Percentiles rank a stretch among this genome's conserved stretches.
Conservation (phyloP, 35 echinoderm and acorn worm species). For the Apostichopus japonicus region DNA sequence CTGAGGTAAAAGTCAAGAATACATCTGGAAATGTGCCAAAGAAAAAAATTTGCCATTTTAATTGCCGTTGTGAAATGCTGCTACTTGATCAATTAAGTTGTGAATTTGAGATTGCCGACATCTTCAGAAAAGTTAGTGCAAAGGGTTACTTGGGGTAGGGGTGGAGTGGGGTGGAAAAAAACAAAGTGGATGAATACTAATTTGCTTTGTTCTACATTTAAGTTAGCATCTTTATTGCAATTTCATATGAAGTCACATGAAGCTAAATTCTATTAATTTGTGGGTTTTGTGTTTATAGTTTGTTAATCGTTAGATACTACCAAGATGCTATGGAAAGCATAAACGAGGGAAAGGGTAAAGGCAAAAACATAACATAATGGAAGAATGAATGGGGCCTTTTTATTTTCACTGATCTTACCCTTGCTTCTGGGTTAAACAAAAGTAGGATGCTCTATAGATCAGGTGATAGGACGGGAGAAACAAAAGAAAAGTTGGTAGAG, state of each 20-base stretch:
- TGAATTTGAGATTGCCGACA: too few species aligned
- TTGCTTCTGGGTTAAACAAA: constrained; percentile 25
- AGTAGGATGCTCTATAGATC: constrained; percentile 3
- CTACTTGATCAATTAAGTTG: too few species aligned
- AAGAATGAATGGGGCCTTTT: background rate
- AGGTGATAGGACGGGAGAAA: background rate
- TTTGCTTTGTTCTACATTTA: too few species aligned
- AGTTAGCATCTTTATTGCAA: too few species aligned
- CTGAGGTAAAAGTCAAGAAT: too few species aligned
- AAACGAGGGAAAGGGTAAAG: background rate
- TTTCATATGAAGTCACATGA: too few species aligned
- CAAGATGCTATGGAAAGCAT: background rate
- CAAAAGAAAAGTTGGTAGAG: background rate
- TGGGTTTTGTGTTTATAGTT: background rate
- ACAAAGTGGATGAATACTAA: background rate
- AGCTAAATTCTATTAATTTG: too few species aligned
- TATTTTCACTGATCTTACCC: background rate
- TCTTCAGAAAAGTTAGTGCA: background rate
- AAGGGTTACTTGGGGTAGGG: background rate
- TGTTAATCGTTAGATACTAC: background rate
- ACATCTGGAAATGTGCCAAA: too few species aligned
- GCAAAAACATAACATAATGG: background rate
- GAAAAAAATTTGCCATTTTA: too few species aligned
- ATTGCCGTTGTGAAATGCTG: too few species aligned
- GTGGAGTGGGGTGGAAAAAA: background rate